phyloP scores from a whole-genome alignment of 2,888 invertebrate species.

The Erebia epiphron region DNA sequence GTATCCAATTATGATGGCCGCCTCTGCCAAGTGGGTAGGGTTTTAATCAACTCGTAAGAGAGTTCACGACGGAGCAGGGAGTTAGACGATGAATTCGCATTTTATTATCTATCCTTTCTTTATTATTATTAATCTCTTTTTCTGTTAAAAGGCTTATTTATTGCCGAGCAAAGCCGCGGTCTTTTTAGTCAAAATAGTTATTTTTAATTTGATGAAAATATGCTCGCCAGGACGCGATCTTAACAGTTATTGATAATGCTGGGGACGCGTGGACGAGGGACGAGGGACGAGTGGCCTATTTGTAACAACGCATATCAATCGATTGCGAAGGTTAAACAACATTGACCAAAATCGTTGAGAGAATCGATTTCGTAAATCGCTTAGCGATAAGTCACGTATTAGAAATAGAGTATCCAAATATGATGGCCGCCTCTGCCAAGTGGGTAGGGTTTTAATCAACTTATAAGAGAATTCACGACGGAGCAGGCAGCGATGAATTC shows the following conservation, averaged over 20 bases:
- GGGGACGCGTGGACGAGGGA: too few relatives aligned
- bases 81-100: constrained; percentile 26
- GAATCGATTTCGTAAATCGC: too few relatives aligned
- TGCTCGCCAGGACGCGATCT: too few relatives aligned
- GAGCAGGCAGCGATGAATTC: constrained; percentile 20
- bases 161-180: neutral
- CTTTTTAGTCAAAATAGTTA: too few relatives aligned
- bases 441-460: constrained; percentile 45
- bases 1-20: constrained; percentile 46
- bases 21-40: constrained; percentile 38
- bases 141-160: neutral
- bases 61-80: constrained; percentile 16
- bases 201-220: too few relatives aligned
- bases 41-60: constrained; percentile 43
- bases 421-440: constrained; percentile 39
- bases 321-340: too few relatives aligned
- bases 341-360: too few relatives aligned
- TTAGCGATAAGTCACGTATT: constrained; percentile 27
- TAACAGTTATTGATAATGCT: too few relatives aligned
- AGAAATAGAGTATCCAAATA: constrained; percentile 48
- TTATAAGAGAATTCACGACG: constrained; percentile 29
- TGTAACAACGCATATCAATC: too few relatives aligned
- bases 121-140: neutral
- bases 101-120: constrained; percentile 19
- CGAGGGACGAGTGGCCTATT: too few relatives aligned